phyloP scores from a whole-genome alignment of 2,888 invertebrate species.

The Tubulanus polymorphus region DNA sequence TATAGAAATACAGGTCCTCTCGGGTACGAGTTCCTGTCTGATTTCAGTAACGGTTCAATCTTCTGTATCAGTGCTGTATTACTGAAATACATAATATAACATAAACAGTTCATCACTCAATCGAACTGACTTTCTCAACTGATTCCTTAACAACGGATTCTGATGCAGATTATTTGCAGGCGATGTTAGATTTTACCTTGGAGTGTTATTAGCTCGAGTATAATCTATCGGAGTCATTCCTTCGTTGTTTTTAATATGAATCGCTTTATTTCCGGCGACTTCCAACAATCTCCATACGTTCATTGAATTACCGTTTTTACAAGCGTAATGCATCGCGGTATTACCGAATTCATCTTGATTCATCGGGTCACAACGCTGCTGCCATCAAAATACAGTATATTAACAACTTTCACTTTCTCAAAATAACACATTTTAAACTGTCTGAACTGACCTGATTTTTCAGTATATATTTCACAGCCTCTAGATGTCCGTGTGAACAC shows the following conservation, averaged over 20 bases:
- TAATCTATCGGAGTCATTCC: slow-evolving; percentile 36
- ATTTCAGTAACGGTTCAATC: background rate
- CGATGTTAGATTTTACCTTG: too few species aligned
- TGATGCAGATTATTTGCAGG: too few species aligned
- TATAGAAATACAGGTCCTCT: slow-evolving; percentile 30
- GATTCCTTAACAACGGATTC: too few species aligned
- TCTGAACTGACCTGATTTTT: too few species aligned
- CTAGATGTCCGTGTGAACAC: slow-evolving; percentile 39
- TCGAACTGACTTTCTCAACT: too few species aligned
- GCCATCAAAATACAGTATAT: too few species aligned
- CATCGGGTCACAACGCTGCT: slow-evolving; percentile 33
- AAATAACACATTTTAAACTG: too few species aligned
- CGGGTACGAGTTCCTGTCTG: slow-evolving; percentile 3
- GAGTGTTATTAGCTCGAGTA: too few species aligned
- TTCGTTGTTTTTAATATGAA: slow-evolving; percentile 34
- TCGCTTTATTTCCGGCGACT: slow-evolving; percentile 25
- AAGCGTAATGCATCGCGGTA: slow-evolving; percentile 42
- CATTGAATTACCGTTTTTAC: slow-evolving; percentile 32
- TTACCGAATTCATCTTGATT: slow-evolving; percentile 37
- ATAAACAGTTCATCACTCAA: too few species aligned
- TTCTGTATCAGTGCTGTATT: too few species aligned
- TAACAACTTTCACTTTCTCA: too few species aligned
- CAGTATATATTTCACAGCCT: slow-evolving; percentile 40
- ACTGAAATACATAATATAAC: too few species aligned
- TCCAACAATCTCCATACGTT: slow-evolving; percentile 40